Conservation (phyloP, 2,797 vertebrate species). For the Onychomys leucogaster region DNA sequence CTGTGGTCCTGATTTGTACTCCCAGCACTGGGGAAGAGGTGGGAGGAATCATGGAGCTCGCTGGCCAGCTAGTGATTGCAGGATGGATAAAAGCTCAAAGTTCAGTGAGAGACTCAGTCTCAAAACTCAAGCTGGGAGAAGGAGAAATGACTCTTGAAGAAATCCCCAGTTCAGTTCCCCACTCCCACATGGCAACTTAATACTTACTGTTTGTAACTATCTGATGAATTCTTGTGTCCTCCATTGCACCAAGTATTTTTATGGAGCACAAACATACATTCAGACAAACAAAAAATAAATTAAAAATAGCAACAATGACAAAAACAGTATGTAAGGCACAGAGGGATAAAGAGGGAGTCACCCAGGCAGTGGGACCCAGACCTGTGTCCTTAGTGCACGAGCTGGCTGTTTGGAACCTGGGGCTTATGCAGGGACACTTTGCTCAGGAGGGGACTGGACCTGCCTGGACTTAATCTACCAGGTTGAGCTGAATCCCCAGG, state of each 20-base stretch:
- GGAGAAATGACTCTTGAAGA: not conserved
- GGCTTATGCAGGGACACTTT: too few species aligned
- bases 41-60: not conserved
- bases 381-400: too few species aligned
- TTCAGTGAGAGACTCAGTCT: not conserved
- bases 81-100: too few species aligned
- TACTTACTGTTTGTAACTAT: not conserved
- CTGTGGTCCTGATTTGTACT: not conserved
- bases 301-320: not conserved
- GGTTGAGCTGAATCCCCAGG: too few species aligned
- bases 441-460: too few species aligned
- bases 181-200: not conserved
- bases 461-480: too few species aligned
- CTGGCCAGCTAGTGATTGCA: not conserved
- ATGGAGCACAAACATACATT: not conserved
- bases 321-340: not conserved
- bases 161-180: not conserved
- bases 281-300: not conserved
- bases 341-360: not conserved
- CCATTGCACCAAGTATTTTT: not conserved
- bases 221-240: not conserved
- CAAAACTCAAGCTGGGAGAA: too few species aligned
- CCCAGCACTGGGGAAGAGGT: not conserved
- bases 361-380: too few species aligned
- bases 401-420: too few species aligned